A percentile compares a stretch with the other conserved stretches of the same genome.
Conservation (phyloP, 23 tunicate species). For the Halocynthia aurantium region DNA sequence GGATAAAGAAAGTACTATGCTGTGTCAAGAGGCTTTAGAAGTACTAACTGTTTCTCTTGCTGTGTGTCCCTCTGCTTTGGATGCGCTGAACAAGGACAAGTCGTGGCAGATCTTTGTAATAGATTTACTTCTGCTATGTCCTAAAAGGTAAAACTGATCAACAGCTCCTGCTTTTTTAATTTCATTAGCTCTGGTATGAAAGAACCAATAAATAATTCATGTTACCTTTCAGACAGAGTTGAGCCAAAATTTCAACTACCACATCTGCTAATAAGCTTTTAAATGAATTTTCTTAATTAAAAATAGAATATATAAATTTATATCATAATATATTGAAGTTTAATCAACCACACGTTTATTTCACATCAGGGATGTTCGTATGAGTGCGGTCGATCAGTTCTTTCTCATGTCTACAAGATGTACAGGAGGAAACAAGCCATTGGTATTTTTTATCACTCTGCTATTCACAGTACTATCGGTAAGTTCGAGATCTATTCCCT, state of each 20-base stretch:
- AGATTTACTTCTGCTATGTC: conserved; percentile 18
- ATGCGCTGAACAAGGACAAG: conserved; percentile 4
- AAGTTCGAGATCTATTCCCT: not conserved
- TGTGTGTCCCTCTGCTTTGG: conserved; percentile 3
- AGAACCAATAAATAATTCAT: not conserved
- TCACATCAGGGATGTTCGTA: conserved; percentile 13
- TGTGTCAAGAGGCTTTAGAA: conserved; percentile 20
- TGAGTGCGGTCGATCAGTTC: conserved; percentile 19
- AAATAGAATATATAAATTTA: too few species aligned
- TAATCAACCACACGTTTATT: too few species aligned
- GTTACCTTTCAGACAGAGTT: too few species aligned
- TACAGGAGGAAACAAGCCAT: conserved; percentile 2
- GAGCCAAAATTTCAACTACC: too few species aligned
- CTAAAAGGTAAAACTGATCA: conserved; percentile 4
- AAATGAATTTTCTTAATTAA: too few species aligned
- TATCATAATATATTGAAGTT: too few species aligned
- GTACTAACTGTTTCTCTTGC: conserved; percentile 14
- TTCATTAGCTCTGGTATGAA: not conserved
- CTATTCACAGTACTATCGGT: conserved; percentile 23
- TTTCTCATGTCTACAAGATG: conserved; percentile 26
- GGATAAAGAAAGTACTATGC: not conserved
- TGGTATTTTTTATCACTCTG: conserved; percentile 29
- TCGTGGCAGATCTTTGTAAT: conserved; percentile 26
- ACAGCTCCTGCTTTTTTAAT: not conserved
- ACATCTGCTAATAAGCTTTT: too few species aligned